phyloP scores from a whole-genome alignment of 2,888 invertebrate genomes.

The Notodonta ziczac region DNA sequence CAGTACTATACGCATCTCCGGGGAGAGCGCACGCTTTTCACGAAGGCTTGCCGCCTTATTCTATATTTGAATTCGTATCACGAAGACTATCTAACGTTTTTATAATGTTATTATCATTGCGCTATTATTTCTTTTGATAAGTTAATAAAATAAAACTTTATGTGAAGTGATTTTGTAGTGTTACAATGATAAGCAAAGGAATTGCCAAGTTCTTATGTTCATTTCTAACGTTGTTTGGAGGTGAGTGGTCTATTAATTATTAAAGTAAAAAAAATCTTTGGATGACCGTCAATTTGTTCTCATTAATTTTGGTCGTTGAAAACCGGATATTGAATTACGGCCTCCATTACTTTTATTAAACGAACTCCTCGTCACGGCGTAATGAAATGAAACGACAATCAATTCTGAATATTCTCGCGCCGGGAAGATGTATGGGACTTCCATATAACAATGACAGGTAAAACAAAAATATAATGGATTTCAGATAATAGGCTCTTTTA shows the following conservation, averaged over 20 bases:
- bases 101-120: constrained; percentile 27
- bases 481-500: background rate
- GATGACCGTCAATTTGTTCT: constrained; percentile 13
- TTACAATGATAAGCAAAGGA: constrained; percentile 59
- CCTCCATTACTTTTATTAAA: constrained; percentile 26
- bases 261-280: background rate
- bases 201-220: constrained; percentile 51
- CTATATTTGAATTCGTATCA: constrained; percentile 37
- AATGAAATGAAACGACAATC: constrained; percentile 29
- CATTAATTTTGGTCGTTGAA: constrained; percentile 27
- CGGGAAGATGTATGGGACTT: constrained; percentile 8
- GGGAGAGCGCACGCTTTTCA: constrained; percentile 44
- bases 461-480: constrained; percentile 4
- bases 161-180: constrained; percentile 50
- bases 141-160: constrained; percentile 20
- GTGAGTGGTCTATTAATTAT: constrained; percentile 50
- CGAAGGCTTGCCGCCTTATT: constrained; percentile 39
- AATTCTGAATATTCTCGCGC: constrained; percentile 14
- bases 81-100: constrained; percentile 27
- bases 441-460: constrained; percentile 20
- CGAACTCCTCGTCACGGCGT: constrained; percentile 23
- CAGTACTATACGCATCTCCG: constrained; percentile 52
- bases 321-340: constrained; percentile 25
- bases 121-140: constrained; percentile 8
- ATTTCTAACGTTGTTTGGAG: constrained; percentile 65